A percentile compares a stretch with the other conserved stretches of the same genome.
phyloP scores from a whole-genome alignment of 2,797 vertebrate species.

The Coendou prehensilis region DNA sequence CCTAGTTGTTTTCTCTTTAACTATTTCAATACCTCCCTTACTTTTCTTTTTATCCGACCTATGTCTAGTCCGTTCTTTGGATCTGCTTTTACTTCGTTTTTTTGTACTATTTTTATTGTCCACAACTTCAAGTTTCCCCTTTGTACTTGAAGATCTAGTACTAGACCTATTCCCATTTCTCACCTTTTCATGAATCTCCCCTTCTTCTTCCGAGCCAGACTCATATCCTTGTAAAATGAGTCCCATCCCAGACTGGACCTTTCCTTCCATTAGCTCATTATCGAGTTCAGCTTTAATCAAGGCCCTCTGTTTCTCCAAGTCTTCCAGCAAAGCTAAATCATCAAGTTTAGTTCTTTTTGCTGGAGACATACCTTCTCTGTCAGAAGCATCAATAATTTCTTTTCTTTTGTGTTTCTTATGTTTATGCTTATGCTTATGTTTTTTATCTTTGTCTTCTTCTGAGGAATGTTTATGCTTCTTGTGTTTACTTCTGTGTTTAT shows the following conservation, averaged over 20 bases:
- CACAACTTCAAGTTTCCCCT: constrained; percentile 93
- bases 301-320: constrained; percentile 98
- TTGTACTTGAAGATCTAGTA: constrained; percentile 89
- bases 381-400: constrained; percentile 88
- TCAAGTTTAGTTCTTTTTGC: constrained; percentile 95
- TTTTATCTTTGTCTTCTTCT: constrained; percentile 97
- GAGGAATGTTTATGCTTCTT: constrained; percentile 98
- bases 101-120: constrained; percentile 94
- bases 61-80: constrained; percentile 93
- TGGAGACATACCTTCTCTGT: constrained; percentile 90
- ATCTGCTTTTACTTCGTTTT: constrained; percentile 94
- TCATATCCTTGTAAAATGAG: constrained; percentile 99
- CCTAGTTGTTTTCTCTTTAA: constrained; percentile 91
- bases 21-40: constrained; percentile 90
- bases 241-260: constrained; percentile 97
- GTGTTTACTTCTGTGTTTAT: constrained; percentile 99
- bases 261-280: constrained; percentile 96
- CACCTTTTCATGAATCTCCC: constrained; percentile 93
- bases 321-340: constrained; percentile 97
- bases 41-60: constrained; percentile 94
- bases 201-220: constrained; percentile 98
- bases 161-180: constrained; percentile 95
- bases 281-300: constrained; percentile 99
- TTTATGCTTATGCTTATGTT: constrained; percentile 98
- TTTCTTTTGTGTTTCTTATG: constrained; percentile 99